Conservation (phyloP, 2,113 vertebrate species). For the Menura novaehollandiae region DNA sequence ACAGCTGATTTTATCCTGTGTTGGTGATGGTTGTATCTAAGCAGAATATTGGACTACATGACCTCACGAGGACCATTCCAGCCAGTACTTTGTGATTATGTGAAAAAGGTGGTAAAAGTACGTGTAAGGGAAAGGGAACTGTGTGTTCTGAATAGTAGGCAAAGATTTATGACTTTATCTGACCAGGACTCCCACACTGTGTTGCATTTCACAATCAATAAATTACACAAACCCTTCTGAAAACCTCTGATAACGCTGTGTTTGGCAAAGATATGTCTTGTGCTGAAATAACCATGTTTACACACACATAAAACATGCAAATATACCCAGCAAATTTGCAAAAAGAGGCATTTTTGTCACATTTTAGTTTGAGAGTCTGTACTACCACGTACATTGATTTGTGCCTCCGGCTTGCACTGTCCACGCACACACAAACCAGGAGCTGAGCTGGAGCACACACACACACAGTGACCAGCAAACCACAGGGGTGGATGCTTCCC, state of each 20-base stretch:
- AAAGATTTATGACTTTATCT: not conserved
- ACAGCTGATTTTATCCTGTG: not conserved
- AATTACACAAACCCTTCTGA: not conserved
- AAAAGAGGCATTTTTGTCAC: not conserved
- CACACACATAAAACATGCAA: not conserved
- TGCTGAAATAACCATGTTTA: not conserved
- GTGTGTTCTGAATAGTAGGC: not conserved
- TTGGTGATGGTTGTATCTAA: not conserved
- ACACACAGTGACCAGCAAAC: not conserved
- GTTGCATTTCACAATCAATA: not conserved
- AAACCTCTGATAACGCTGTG: not conserved
- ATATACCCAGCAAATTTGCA: not conserved
- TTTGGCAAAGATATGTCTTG: not conserved
- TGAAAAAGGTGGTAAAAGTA: not conserved
- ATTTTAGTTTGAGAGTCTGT: not conserved
- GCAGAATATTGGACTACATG: not conserved
- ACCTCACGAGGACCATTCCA: not conserved
- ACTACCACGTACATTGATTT: not conserved
- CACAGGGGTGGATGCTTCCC: not conserved
- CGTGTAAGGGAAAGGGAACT: not conserved
- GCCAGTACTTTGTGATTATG: not conserved
- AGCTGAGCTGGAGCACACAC: not conserved
- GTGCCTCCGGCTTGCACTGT: not conserved
- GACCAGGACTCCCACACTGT: not conserved
- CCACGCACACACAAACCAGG: not conserved